A percentile compares a stretch with the other conserved stretches of the same genome.
These are phyloP conservation scores for Mystacornis crossleyi DNA, from an alignment of 2,113 vertebrate genomes.

Conservation along the genomic window DNA sequence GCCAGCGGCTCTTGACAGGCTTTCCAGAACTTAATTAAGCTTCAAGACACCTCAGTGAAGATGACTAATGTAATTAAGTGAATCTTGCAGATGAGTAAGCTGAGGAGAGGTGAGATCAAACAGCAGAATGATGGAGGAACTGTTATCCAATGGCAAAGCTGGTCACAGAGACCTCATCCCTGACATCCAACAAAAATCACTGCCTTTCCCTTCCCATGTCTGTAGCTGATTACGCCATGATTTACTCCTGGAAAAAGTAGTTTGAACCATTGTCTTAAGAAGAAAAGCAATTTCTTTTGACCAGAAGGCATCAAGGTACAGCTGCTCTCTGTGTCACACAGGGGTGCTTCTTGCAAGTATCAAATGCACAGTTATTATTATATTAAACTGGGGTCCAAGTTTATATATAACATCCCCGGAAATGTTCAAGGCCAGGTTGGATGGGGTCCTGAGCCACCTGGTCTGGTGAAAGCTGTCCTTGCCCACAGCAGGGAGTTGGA, in stretches of 20 bases:
- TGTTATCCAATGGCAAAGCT: background rate
- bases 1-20: background rate
- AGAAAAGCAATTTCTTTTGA: background rate
- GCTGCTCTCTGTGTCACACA: background rate
- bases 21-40: slow-evolving; percentile 51
- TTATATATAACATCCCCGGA: background rate
- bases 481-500: background rate
- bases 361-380: background rate
- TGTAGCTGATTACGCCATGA: background rate
- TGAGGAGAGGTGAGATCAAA: slow-evolving; percentile 15
- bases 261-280: background rate
- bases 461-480: background rate
- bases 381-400: background rate
- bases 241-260: background rate
- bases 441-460: background rate
- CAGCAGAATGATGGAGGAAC: background rate
- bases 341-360: background rate
- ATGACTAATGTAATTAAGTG: slow-evolving; percentile 44
- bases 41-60: slow-evolving; percentile 32
- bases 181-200: background rate
- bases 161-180: background rate
- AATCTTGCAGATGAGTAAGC: slow-evolving; percentile 29
- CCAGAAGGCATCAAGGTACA: background rate
- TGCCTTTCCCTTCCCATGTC: background rate
- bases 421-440: background rate